Evolutionary conservation across 2,797 vertebrate species (phyloP), one percentile per base, ranked within the genome.

Genomic region (Rhabdomys pumilio): DNA sequence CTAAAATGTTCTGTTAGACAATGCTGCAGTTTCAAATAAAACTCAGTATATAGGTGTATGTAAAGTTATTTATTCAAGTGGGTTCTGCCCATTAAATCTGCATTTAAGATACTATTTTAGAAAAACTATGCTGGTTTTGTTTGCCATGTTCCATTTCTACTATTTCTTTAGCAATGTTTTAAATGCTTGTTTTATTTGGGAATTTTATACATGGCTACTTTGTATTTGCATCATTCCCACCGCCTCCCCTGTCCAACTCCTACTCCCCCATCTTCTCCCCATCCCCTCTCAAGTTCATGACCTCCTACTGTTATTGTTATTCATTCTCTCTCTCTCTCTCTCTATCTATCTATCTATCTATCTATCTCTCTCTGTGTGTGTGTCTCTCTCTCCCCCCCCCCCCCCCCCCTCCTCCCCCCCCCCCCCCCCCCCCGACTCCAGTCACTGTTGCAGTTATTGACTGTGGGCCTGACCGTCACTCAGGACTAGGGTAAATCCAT

Each of bases 141-240:
- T 67, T 65, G 47, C 57, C 34, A 14, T 85, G 89, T 89, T 34
- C 47, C 15, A 44, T 65, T 89, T 50, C n/a, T 69, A 81, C 20
- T 82, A 67, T 94, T 88, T 5, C 15, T 67, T 96, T 83, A 83
- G 22, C 85, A 80, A 0, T 92, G 14, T 72, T 59, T 47, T 55
- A 31, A 84, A 63, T 47, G 24, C 8, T 61, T 31, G 44, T 44
- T 80, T 83, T 10, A 29, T 59, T 83, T 63, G 81, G 31, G 59
- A 63, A 63, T 63, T 63, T 65, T 11, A 34, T 31, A 31, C 1
- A 20, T 31, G 15, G 26, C 15, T 47, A 3, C 17, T 44, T 84
- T 83, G 1, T 63, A 44, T 44, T 84, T 63, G 2, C 41, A 65
- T 12, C 81, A 84, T 44, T 20, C 59, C 38, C 26, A 44, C 26